Base-by-base conservation (phyloP, 2,797 vertebrate genomes). In the Macrochelys suwanniensis region DNA sequence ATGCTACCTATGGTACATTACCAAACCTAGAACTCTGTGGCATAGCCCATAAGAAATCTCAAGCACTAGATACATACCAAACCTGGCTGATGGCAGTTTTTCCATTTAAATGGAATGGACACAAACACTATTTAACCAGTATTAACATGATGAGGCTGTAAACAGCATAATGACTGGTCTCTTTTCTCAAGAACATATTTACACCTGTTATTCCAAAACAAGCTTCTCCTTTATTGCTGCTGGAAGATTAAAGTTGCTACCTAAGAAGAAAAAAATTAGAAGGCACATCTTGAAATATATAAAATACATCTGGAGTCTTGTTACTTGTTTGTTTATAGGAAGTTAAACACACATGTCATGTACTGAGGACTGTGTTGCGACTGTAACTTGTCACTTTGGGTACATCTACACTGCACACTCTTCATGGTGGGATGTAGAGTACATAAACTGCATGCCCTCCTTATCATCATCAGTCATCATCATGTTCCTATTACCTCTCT, bases 171-270 rank as follows among this genome's bases (percentile, higher is more conserved):
- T 53, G 77, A 31, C 1, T 77, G 80, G 93, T 93, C 42, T 90
- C 12, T 81, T 96, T 96, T 95, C 47, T 82, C 51, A 94, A 79
- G 77, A 76, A 42, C 90, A 49, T 87, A 92, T 96, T 97, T 95
- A 89, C 81, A 68, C 26, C 77, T 95, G 4, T 71, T 90, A 93
- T 50, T 77, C 89, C 78, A 96, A 97, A 68, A 1, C 13, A 96
- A 94, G 15, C 11, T 51, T 92, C 56, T 84, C 25, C 6, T 94
- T 8, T 91, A 95, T 85, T 82, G 45, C 61, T 94, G 71, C 80
- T 68, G 33, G 78, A 91, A 95, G 68, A 93, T 90, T 85, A 96
- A 96, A 87, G 82, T 21, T 51, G 19, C 16, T 37, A 80, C 10
- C 31, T 42, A 80, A 54, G 12, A 17, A 80, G 47, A 54, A 80